Base-by-base conservation (phyloP, 2,888 invertebrate genomes). In the Beris chalybata region DNA sequence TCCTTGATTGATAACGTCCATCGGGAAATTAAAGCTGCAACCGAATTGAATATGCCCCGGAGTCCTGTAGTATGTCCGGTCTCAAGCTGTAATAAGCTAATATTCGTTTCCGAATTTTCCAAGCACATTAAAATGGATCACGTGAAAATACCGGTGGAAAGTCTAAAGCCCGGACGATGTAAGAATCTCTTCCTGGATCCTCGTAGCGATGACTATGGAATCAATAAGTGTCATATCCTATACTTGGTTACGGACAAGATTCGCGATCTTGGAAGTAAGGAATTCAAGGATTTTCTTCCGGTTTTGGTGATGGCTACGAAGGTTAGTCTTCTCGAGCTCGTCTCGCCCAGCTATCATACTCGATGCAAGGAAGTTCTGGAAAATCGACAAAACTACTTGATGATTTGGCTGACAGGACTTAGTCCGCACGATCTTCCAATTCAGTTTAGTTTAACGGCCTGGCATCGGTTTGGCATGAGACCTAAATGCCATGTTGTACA, bases 351-450 rank as follows among this genome's bases (percentile, higher is more conserved):
- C 11, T 52, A 50, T n/a, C 12, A 32, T 9, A 6, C 22, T 1
- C 38, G 11, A 5, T 11, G 9, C 5, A 30, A 50, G n/a, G 50
- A 61, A 15, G 15, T 15, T 7, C 32, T n/a, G 3, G 55, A 29
- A 11, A 45, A 29, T 31, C 32, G 15, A 11, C 64, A 47, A 15
- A 64, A 56, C 43, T 64, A 55, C 48, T 13, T 74, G 29, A 70
- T 79, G 54, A 71, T 79, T 44, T 79, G 79, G 79, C 58, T 79
- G 29, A 75, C 76, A 1, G 75, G 76, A 44, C 66, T 77, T 29
- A 69, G 72, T 7, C 73, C 76, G 4, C 70, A 72, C 0, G 70
- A 75, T 12, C 47, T 73, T 5, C 71, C 72, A 1, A 65, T 76
- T 5, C 71, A 70, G 7, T 76, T 71, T 15, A 76, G 74, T 50